Evolutionary conservation across 2,113 vertebrate species (phyloP).

Genomic region (Dolichallabes microphthalmus): DNA sequence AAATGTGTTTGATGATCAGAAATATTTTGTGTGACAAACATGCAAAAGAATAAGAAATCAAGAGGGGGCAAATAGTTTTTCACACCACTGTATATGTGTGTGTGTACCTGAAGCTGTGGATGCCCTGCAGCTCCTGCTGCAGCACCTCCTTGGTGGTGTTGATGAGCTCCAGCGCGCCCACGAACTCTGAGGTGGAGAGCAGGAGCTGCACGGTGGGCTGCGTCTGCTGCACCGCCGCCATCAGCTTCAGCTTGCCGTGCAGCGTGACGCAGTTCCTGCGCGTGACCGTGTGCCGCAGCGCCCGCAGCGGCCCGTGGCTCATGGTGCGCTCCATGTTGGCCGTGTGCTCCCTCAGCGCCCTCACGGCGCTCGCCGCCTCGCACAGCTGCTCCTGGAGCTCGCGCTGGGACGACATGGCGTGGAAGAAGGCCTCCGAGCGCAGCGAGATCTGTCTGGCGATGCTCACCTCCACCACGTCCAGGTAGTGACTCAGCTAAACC

Average conservation of each 20-base stretch:
- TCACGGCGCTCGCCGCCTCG: constrained; percentile 88
- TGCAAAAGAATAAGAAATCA: too few species aligned
- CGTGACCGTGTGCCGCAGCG: constrained; percentile 82
- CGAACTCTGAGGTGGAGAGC: constrained; percentile 92
- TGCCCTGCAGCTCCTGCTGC: constrained; percentile 96
- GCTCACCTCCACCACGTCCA: constrained; percentile 98
- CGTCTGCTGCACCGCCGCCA: constrained; percentile 98
- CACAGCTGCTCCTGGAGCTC: constrained; percentile 96
- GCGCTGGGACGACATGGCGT: constrained; percentile 98
- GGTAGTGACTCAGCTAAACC: constrained; percentile 88
- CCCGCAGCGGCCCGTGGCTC: constrained; percentile 87
- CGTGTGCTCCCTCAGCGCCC: constrained; percentile 86
- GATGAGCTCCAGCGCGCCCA: constrained; percentile 96
- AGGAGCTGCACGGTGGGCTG: constrained; percentile 97
- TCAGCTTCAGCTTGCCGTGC: constrained; percentile 93
- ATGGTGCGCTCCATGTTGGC: constrained; percentile 86
- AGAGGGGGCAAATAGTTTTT: too few species aligned
- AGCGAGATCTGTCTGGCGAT: constrained; percentile 98
- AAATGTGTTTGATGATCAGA: too few species aligned
- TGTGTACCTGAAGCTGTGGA: constrained; percentile 91
- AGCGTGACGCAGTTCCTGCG: constrained; percentile 89
- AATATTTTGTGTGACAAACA: too few species aligned
- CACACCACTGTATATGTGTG: too few species aligned
- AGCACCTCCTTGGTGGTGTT: constrained; percentile 96
- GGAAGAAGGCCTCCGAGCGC: constrained; percentile 97